These are phyloP conservation scores for Etia nguti DNA, from an alignment of 2,113 vertebrate genomes.

Conservation along the genomic window DNA sequence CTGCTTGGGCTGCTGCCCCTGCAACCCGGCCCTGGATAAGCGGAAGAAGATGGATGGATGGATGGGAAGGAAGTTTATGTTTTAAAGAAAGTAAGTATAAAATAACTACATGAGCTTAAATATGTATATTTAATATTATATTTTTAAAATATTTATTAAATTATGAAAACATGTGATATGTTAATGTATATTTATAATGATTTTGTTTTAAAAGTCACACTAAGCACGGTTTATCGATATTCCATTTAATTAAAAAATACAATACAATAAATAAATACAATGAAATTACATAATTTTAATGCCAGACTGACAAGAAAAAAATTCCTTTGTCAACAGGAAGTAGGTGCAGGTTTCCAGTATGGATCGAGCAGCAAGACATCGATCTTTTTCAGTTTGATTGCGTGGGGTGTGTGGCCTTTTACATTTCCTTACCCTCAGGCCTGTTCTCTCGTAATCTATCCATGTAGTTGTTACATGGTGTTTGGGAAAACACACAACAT, in stretches of 20 bases:
- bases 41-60: neutral
- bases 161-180: neutral
- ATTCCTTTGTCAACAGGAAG: neutral
- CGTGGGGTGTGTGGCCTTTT: neutral
- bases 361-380: neutral
- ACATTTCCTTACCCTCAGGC: neutral
- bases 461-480: neutral
- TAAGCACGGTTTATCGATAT: neutral
- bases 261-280: too few species aligned
- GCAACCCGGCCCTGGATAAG: too few species aligned
- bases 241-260: neutral
- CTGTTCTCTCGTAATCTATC: neutral
- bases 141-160: neutral
- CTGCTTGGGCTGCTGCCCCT: too few species aligned
- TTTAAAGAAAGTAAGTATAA: neutral
- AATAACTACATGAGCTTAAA: neutral
- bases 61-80: neutral
- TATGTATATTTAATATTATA: neutral
- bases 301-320: neutral
- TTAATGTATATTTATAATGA: neutral
- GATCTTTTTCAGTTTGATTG: neutral
- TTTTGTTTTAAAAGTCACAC: neutral
- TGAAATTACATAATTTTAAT: neutral
- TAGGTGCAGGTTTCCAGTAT: neutral
- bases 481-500: neutral